Conservation (phyloP, 2,888 invertebrate species). For the Lithophane socia region DNA sequence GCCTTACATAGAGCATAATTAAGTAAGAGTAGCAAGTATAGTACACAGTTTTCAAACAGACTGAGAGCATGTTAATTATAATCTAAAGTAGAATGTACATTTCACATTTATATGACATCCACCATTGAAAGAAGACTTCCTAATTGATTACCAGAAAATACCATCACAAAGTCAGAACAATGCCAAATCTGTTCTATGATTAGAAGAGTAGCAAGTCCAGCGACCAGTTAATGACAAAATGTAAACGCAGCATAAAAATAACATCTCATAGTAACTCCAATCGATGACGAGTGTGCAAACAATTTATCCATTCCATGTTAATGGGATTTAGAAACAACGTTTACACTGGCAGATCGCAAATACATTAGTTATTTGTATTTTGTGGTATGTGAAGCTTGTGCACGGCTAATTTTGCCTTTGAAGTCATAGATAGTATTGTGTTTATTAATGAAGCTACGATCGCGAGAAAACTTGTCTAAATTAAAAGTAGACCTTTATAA, state of each 20-base stretch:
- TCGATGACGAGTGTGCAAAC: conserved; percentile 55
- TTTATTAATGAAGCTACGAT: background rate
- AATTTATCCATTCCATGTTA: conserved; percentile 28
- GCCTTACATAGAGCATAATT: background rate
- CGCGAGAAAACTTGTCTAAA: background rate
- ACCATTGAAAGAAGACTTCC: background rate
- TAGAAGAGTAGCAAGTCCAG: conserved; percentile 29
- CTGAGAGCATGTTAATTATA: background rate
- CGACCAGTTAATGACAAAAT: conserved; percentile 1
- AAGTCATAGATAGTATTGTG: conserved; percentile 1
- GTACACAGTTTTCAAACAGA: background rate
- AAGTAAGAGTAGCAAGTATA: conserved; percentile 3
- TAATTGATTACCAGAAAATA: background rate
- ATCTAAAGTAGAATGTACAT: background rate
- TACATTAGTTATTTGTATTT: conserved; percentile 41
- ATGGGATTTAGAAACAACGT: conserved; percentile 43
- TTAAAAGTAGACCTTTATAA: background rate
- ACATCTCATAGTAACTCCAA: conserved; percentile 14
- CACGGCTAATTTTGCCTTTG: conserved; percentile 33
- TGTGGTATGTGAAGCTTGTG: conserved; percentile 9
- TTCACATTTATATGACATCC: background rate
- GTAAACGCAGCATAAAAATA: conserved; percentile 29
- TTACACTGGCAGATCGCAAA: conserved; percentile 51
- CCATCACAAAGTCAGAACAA: background rate
- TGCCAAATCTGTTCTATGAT: background rate